Base-by-base conservation (phyloP, 1,140 invertebrate species). In the Chironomus striatipennis region DNA sequence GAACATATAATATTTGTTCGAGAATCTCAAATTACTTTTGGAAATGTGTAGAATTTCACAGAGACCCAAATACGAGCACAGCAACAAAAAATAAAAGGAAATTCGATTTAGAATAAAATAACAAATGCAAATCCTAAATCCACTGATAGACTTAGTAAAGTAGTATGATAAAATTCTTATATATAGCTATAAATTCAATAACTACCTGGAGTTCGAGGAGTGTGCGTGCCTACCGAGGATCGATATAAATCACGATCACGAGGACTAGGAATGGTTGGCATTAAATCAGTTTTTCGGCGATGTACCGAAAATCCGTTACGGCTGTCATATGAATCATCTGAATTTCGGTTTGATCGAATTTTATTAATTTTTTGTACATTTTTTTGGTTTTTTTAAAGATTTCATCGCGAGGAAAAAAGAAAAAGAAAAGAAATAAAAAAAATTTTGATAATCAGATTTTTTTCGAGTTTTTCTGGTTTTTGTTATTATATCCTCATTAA, bases 261-360 rank as follows among this genome's bases (percentile, higher is more conserved):
- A 73, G 88, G 87, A 77, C 90, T 90, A 74, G 93, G 93, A 83
- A 94, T 88, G 77, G 93, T 95, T 75, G 94, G 94, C 85, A 93
- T 92, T 81, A 96, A 85, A 84, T 96, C 94, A 75, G 93, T 95
- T 82, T 93, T 91, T 77, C 93, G 88, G 76, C 94, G 88, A 77
- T 90, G 91, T 83, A 92, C 90, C 17, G 65, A 70, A 70, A 10
- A 70, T 70, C 10, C 12, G 18, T 18, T 72, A 34, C 20, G 34
- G 20, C 24, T 34, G 24, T 70, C 65, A 21, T 17, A 70, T 70
- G 65, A 70, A 70, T 70, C 65, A 70, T 70, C 65, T 70, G 20
- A 70, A 42, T 18, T 17, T 12, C 8, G 70, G 20, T 42, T 73
- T 73, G 18, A 65, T 65, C 15, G 15, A 65, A 65, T n/a, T 65